Base-by-base conservation (phyloP, 2,888 invertebrate genomes). In the Lithophane leautieri region DNA sequence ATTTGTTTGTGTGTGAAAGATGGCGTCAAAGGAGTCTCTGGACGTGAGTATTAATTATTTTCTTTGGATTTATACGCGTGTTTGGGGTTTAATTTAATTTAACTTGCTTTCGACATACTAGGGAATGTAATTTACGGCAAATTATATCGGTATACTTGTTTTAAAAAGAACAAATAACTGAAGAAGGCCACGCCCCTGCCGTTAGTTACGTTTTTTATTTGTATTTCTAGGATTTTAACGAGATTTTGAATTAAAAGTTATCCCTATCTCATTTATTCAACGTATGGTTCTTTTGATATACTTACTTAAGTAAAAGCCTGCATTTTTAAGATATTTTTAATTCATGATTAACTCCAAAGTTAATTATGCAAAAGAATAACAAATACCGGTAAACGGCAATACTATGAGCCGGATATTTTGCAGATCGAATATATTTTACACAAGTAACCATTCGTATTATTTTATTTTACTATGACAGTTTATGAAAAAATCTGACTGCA, bases 1-100 rank as follows among this genome's bases (percentile, higher is more conserved):
- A 95, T 93, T 92, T 94, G 94, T 94, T 95, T 95, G 94, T 95
- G 93, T 93, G 94, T 94, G 95, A 95, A 96, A 95, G 91, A 96
- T 96, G 96, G 96, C 96, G 96, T 96, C 96, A 83, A 96, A 96
- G 95, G 96, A 96, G 91, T 96, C 96, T 90, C 94, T 96, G 81
- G 96, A 96, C 92, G 96, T 96, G 89, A 96, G 96, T 96, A 93
- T 90, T 88, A 89, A 89, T 90, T 91, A 86, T 90, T 82, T 86
- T 81, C 78, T 86, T 83, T 74, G 78, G 67, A 75, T 81, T 65
- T 60, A 62, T 44, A 6, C 50, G 67, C 47, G 40, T 63, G 73
- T 73, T 44, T 69, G n/a, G 40, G 67, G 60, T 74, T 71, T 25
- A 73, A 44, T 66, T 60, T 19, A 69, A 50, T 74, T 71, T 58